Percentiles rank a stretch among this genome's conserved stretches.
phyloP scores from a whole-genome alignment of 2,888 invertebrate genomes.

The Cylloceria caligata region DNA sequence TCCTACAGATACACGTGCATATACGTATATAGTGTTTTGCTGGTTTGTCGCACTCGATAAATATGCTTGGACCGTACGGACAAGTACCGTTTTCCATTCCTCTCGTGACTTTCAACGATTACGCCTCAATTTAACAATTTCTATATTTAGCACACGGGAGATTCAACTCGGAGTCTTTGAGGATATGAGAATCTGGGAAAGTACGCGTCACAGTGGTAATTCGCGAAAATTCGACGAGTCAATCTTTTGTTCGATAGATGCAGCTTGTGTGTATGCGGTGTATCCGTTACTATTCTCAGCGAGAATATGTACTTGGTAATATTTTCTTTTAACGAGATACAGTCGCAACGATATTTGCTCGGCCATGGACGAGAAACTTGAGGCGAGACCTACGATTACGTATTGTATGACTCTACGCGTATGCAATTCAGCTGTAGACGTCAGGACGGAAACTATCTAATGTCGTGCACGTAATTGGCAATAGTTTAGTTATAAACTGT shows the following conservation, averaged over 20 bases:
- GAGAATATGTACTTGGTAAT: constrained; percentile 4
- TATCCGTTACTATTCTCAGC: neutral
- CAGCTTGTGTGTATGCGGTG: neutral
- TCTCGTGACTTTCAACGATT: constrained; percentile 9
- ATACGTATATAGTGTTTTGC: constrained; percentile 26
- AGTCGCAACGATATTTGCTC: neutral
- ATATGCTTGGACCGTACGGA: constrained; percentile 18
- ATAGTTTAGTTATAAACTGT: neutral
- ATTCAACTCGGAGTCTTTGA: constrained; percentile 42
- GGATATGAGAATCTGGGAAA: constrained; percentile 65
- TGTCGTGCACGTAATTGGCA: constrained; percentile 25
- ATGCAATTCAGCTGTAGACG: constrained; percentile 1
- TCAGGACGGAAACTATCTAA: constrained; percentile 22
- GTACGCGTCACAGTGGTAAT: constrained; percentile 39
- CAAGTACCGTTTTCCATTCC: constrained; percentile 44
- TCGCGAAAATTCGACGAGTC: constrained; percentile 44
- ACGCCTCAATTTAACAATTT: constrained; percentile 67
- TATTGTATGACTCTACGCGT: neutral
- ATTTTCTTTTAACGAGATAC: constrained; percentile 5
- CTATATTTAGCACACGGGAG: constrained; percentile 70
- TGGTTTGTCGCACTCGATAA: constrained; percentile 21
- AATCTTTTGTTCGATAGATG: neutral
- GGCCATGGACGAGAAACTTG: constrained; percentile 13
- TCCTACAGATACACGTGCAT: constrained; percentile 28
- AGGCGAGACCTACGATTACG: constrained; percentile 33